phyloP scores from a whole-genome alignment of 2,888 invertebrate genomes.

The Zelleria hepariella region DNA sequence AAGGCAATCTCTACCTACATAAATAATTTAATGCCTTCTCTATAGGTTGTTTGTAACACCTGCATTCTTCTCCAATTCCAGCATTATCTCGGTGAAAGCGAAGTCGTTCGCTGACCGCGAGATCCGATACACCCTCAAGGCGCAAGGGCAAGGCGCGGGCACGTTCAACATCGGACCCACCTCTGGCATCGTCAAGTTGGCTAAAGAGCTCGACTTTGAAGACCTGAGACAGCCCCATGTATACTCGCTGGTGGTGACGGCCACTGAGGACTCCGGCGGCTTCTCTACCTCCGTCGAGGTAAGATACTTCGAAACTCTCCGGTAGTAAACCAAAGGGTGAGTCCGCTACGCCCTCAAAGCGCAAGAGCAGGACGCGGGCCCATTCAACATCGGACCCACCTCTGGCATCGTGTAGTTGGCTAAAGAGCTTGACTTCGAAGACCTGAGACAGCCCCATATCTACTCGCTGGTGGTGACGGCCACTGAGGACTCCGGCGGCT shows the following conservation, averaged over 20 bases:
- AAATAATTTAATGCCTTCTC: no score
- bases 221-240: conserved; percentile 94
- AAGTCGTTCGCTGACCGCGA: conserved; percentile 97
- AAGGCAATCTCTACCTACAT: no score
- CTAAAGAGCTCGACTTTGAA: conserved; percentile 97
- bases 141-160: conserved; percentile 94
- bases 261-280: conserved; percentile 97
- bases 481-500: conserved; percentile 97
- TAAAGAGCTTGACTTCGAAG: conserved; percentile 97
- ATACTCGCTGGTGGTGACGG: conserved; percentile 92
- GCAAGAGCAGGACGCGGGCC: conserved; percentile 93
- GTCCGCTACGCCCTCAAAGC: conserved; percentile 95
- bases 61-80: conserved; percentile 70
- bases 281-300: conserved; percentile 96
- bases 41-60: no score
- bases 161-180: conserved; percentile 96
- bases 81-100: conserved; percentile 96
- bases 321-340: neutral
- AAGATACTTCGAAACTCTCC: conserved; percentile 15
- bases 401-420: conserved; percentile 96
- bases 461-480: conserved; percentile 94
- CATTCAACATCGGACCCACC: conserved; percentile 94
- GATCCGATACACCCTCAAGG: conserved; percentile 95
- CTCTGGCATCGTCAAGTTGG: conserved; percentile 94
- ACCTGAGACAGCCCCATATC: conserved; percentile 92